These are phyloP conservation scores for Melipona quadrifasciata DNA, from an alignment of 1,140 invertebrate species.

Conservation along the genomic window DNA sequence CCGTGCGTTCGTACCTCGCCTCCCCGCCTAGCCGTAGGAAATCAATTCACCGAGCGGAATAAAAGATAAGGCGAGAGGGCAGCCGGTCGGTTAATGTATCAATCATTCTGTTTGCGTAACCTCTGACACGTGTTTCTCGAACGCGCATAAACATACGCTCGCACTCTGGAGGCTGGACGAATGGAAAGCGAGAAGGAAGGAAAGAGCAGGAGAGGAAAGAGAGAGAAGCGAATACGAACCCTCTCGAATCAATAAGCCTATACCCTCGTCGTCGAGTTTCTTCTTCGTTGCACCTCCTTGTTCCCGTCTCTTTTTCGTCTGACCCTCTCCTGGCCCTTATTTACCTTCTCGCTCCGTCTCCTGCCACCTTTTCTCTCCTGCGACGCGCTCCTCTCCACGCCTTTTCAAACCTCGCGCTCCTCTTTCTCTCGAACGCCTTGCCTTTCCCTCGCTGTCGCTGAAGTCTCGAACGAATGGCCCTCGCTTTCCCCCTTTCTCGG, in stretches of 20 bases:
- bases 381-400: slow-evolving; percentile 42
- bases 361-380: not conserved
- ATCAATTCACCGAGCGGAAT: slow-evolving; percentile 69
- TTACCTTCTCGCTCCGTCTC: slow-evolving; percentile 12
- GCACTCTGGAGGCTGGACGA: not conserved
- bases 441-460: slow-evolving; percentile 6
- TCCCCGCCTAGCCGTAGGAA: slow-evolving; percentile 32
- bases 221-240: slow-evolving; percentile 31
- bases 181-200: not conserved
- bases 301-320: slow-evolving; percentile 37
- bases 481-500: slow-evolving; percentile 23
- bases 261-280: slow-evolving; percentile 22
- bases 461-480: not conserved
- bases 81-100: slow-evolving; percentile 68
- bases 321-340: slow-evolving; percentile 52
- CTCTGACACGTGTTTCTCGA: slow-evolving; percentile 66
- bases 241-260: slow-evolving; percentile 66
- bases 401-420: slow-evolving; percentile 42
- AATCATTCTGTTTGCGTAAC: slow-evolving; percentile 73
- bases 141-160: slow-evolving; percentile 44
- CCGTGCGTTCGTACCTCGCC: not conserved
- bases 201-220: not conserved
- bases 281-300: slow-evolving; percentile 18
- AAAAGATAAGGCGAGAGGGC: slow-evolving; percentile 71
- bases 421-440: slow-evolving; percentile 22